These are phyloP conservation scores for Clanis bilineata DNA, from an alignment of 2,888 invertebrate genomes.

Conservation along the genomic window DNA sequence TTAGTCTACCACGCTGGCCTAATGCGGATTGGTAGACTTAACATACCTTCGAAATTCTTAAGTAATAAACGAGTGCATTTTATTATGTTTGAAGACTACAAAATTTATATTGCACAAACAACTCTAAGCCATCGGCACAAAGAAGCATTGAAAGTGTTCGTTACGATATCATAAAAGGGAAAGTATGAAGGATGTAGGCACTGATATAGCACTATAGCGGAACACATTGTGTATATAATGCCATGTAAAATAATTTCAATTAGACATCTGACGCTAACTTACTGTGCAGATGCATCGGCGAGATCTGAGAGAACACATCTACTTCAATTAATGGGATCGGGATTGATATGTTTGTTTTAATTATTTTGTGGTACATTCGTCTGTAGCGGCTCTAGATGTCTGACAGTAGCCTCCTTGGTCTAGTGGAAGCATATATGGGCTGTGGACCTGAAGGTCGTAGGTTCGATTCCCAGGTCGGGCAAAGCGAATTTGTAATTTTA, in stretches of 20 bases:
- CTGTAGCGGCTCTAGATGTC: too few relatives aligned
- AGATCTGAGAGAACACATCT: background rate
- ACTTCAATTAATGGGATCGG: constrained; percentile 1
- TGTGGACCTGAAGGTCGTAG: too few relatives aligned
- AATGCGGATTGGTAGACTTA: too few relatives aligned
- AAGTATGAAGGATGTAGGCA: background rate
- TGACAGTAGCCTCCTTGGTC: too few relatives aligned
- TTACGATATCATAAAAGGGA: background rate
- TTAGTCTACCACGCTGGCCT: too few relatives aligned
- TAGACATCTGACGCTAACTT: background rate
- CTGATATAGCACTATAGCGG: background rate
- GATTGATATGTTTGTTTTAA: background rate
- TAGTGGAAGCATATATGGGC: too few relatives aligned
- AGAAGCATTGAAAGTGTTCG: background rate
- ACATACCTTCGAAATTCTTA: too few relatives aligned
- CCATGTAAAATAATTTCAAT: constrained; percentile 11
- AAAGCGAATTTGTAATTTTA: too few relatives aligned
- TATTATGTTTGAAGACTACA: background rate
- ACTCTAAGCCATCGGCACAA: background rate
- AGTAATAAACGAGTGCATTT: too few relatives aligned
- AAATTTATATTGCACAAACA: background rate
- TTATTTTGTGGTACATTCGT: constrained; percentile 18
- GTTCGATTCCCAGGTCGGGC: too few relatives aligned
- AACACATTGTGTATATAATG: background rate
- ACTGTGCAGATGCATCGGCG: background rate